These are phyloP conservation scores for Drosophila limbata DNA, from an alignment of 2,888 invertebrate genomes.

Conservation along the genomic window DNA sequence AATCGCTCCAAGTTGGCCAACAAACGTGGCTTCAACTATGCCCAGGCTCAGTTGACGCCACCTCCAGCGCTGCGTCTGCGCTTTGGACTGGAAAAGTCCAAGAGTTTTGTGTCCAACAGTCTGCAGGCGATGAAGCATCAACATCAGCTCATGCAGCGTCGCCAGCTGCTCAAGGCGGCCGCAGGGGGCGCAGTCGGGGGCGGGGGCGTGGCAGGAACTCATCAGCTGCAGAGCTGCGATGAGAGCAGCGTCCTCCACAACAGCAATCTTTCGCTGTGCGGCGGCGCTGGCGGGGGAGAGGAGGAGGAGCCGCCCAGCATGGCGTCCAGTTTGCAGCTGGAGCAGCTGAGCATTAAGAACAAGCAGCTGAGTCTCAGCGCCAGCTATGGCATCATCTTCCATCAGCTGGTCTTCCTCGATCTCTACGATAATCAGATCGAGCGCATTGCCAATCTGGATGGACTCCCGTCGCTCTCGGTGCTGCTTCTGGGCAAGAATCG, in stretches of 20 bases:
- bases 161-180: constrained; percentile 53
- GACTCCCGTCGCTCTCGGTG: constrained; percentile 92
- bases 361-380: constrained; percentile 79
- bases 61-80: constrained; percentile 66
- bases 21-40: constrained; percentile 70
- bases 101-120: constrained; percentile 83
- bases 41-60: constrained; percentile 70
- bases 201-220: constrained; percentile 24
- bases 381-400: constrained; percentile 82
- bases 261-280: constrained; percentile 57
- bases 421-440: constrained; percentile 98
- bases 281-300: constrained; percentile 28
- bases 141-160: constrained; percentile 68
- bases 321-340: constrained; percentile 34
- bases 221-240: constrained; percentile 76
- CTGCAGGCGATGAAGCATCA: constrained; percentile 77
- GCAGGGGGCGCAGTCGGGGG: neutral
- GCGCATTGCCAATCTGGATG: constrained; percentile 91
- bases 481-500: constrained; percentile 96
- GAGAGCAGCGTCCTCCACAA: constrained; percentile 61
- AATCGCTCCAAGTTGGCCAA: constrained; percentile 66
- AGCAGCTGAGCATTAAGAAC: constrained; percentile 82
- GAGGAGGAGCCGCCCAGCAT: constrained; percentile 60
- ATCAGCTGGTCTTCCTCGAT: constrained; percentile 95
- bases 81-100: constrained; percentile 82